A percentile compares a stretch with the other conserved stretches of the same genome.
Conservation (phyloP, 1,140 invertebrate species). For the Neodiprion fabricii region DNA sequence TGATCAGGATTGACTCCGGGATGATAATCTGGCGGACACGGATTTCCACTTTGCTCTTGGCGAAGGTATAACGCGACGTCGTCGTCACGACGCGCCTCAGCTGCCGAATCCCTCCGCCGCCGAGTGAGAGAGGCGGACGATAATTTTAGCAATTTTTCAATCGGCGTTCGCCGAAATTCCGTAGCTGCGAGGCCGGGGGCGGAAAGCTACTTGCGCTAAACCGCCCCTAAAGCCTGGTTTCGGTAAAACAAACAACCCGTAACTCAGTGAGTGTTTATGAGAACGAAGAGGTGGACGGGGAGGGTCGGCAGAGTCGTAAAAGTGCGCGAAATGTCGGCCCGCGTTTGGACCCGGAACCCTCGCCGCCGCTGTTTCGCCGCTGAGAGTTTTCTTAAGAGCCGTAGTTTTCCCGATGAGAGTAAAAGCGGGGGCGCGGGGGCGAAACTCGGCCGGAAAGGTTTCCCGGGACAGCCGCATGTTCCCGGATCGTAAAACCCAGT, state of each 20-base stretch:
- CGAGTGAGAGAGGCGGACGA: slow-evolving; percentile 12
- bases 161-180: too few relatives aligned
- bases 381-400: slow-evolving; percentile 34
- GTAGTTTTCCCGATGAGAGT: slow-evolving; percentile 24
- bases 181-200: background rate
- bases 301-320: slow-evolving; percentile 49
- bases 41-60: slow-evolving; percentile 55
- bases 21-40: slow-evolving; percentile 61
- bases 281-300: slow-evolving; percentile 24
- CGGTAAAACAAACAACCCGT: slow-evolving; percentile 54
- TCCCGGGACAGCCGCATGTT: slow-evolving; percentile 44
- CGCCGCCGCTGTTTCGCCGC: slow-evolving; percentile 12
- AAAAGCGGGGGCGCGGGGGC: slow-evolving; percentile 20
- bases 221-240: slow-evolving; percentile 46
- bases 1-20: slow-evolving; percentile 60
- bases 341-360: slow-evolving; percentile 38
- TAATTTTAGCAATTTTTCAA: background rate
- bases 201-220: slow-evolving; percentile 27
- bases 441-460: slow-evolving; percentile 27
- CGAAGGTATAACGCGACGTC: slow-evolving; percentile 22
- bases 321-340: slow-evolving; percentile 45
- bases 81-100: slow-evolving; percentile 25
- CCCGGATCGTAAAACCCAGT: slow-evolving; percentile 59
- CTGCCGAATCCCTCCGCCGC: slow-evolving; percentile 20
- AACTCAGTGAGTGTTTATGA: slow-evolving; percentile 59